phyloP scores from a whole-genome alignment of 2,113 vertebrate species.

The Bubo blakistoni region DNA sequence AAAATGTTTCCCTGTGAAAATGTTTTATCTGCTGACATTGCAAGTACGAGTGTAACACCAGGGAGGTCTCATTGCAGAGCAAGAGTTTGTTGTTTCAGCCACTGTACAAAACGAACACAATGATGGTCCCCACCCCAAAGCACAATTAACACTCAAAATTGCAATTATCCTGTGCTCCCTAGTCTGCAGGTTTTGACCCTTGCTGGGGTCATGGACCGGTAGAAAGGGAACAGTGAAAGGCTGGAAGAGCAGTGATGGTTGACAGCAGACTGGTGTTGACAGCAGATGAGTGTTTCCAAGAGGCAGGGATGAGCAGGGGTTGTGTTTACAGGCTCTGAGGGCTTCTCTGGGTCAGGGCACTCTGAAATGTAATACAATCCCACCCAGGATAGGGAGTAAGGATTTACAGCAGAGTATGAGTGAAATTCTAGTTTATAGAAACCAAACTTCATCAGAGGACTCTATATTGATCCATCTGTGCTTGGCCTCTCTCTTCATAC shows the following conservation, averaged over 20 bases:
- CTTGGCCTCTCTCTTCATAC: background rate
- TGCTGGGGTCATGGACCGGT: background rate
- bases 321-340: background rate
- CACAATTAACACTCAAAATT: background rate
- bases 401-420: background rate
- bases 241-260: background rate
- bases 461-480: background rate
- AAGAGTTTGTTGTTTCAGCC: background rate
- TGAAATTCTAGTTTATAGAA: background rate
- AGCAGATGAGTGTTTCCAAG: background rate
- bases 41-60: background rate
- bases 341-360: background rate
- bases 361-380: background rate
- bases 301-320: background rate
- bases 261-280: background rate
- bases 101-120: accelerated
- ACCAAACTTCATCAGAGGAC: background rate
- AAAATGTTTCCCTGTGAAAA: background rate
- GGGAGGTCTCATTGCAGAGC: background rate
- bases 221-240: background rate
- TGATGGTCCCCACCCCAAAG: background rate
- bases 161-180: background rate
- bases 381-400: background rate
- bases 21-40: background rate
- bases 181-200: background rate